Percentiles rank a stretch among this genome's conserved stretches.
These are phyloP conservation scores for Parthenolecanium corni DNA, from an alignment of 2,888 invertebrate genomes.

Conservation along the genomic window DNA sequence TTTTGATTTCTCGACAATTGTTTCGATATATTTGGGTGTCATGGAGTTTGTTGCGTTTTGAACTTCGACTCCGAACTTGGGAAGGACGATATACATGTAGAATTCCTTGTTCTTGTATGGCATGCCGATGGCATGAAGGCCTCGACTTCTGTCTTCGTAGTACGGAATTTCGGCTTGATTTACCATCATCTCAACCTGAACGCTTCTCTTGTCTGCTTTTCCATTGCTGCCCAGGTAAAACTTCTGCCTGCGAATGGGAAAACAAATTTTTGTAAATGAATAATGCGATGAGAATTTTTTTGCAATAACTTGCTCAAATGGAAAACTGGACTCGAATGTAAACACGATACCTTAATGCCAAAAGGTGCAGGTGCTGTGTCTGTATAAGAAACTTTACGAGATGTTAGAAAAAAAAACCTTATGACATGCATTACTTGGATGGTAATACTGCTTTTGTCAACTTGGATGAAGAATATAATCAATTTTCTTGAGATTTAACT, in stretches of 20 bases:
- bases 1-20: constrained; percentile 33
- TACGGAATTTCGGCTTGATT: constrained; percentile 51
- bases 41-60: constrained; percentile 39
- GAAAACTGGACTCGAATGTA: no score
- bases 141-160: constrained; percentile 43
- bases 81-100: constrained; percentile 42
- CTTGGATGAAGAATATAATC: no score
- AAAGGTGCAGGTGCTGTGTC: no score
- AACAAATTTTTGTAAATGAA: background rate
- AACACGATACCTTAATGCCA: no score
- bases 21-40: constrained; percentile 41
- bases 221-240: constrained; percentile 39
- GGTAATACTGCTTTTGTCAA: no score
- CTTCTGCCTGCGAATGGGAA: constrained; percentile 29
- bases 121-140: constrained; percentile 39
- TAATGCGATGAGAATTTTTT: background rate
- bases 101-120: constrained; percentile 41
- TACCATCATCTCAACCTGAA: constrained; percentile 53
- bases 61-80: constrained; percentile 37
- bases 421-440: no score
- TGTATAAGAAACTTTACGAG: no score
- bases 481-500: no score
- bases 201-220: constrained; percentile 37
- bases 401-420: no score
- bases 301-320: no score